Evolutionary conservation across 2,113 vertebrate species (phyloP).

Genomic region (Myiopsitta monachus): DNA sequence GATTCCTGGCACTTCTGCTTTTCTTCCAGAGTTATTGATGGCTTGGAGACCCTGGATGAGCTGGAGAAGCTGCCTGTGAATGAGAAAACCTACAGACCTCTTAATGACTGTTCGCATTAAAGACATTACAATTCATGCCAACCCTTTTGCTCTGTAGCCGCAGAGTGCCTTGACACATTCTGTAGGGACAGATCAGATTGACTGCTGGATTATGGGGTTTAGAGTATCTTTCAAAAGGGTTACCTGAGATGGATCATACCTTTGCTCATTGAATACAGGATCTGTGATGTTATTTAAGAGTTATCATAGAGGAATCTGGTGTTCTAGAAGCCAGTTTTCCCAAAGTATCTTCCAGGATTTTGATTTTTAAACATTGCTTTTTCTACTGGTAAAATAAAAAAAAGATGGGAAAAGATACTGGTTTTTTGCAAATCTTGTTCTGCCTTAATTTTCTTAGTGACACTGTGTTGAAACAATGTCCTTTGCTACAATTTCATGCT

Average conservation of each 20-base stretch:
- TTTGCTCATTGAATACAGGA: neutral
- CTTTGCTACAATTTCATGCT: neutral
- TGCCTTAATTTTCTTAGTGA: neutral
- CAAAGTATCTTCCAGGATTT: neutral
- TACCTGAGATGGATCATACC: neutral
- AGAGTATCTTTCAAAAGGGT: neutral
- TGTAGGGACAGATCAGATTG: neutral
- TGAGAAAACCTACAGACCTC: conserved; percentile 92
- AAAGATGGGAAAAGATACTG: neutral
- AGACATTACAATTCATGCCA: conserved; percentile 92
- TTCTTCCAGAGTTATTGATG: conserved; percentile 89
- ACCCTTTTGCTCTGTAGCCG: conserved; percentile 89
- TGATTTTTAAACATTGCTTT: neutral
- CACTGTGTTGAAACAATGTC: neutral
- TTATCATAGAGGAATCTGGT: neutral
- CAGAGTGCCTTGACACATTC: neutral
- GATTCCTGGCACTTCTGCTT: neutral
- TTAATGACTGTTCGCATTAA: conserved; percentile 93
- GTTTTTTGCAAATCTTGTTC: neutral
- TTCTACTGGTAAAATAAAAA: conserved; percentile 40
- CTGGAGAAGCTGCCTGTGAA: conserved; percentile 95
- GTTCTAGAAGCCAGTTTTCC: neutral
- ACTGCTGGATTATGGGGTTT: neutral
- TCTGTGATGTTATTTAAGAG: neutral
- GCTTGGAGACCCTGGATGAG: conserved; percentile 93